Evolutionary conservation across 2,888 invertebrate genomes (phyloP), one percentile per base, ranked within the genome.

Genomic region (Polydrusus tereticollis): DNA sequence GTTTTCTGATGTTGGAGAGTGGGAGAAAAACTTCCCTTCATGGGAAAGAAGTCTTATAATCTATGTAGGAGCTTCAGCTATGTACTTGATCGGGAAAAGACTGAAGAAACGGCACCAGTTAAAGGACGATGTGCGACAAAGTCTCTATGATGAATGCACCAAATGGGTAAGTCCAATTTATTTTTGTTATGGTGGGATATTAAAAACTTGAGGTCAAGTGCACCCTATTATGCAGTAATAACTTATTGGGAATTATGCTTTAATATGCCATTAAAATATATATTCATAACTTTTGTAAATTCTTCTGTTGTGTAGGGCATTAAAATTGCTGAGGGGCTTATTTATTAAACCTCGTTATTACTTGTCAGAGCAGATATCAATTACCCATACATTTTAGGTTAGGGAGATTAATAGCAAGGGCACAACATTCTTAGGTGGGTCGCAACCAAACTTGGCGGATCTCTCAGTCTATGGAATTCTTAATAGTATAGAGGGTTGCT

Each of bases 1-100:
- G 94, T 99, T 99, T 86, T 95, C 97, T 3, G 88, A 94, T 78
- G 94, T 93, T 8, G 99, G 98, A 0, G 93, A 94, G 73, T 99
- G 99, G 99, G 91, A 94, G 68, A 89, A 93, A 68, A 90, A 94
- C 78, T 99, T 99, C 83, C 93, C 96, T 0, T 82, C 88, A 0
- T 94, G 95, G 93, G 97, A 98, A 84, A 89, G 95, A 75, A 86
- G 89, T 55, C 83, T 97, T 36, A 95, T 98, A 86, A 92, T 99
- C 0, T 96, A 98, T 82, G 91, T 95, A 0, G 99, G 99, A 2
- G 96, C 99, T 0, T 87, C 90, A 4, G 98, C 95, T 0, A 99
- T 99, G 99, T 98, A 92, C 90, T 82, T 95, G 29, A 93, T 99
- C 77, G 92, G 95, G 0, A 98, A 97, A 84, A 87, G 93, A 73